phyloP scores from a whole-genome alignment of 2,888 invertebrate species.

The Polyploca ridens region DNA sequence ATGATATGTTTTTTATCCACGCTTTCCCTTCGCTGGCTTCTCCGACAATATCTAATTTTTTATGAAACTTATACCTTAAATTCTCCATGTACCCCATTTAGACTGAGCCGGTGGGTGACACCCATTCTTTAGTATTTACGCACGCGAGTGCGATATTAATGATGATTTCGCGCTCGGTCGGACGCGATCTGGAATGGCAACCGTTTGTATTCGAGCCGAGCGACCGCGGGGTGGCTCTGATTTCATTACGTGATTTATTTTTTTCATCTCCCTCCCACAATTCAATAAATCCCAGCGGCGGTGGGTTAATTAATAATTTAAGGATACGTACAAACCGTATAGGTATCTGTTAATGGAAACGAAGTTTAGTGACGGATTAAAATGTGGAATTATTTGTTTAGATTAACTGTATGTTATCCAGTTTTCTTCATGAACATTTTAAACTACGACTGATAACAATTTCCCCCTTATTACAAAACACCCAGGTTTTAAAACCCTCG shows the following conservation, averaged over 20 bases:
- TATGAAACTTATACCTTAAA: background rate
- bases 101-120: background rate
- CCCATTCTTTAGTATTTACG: constrained; percentile 41
- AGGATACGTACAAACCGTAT: constrained; percentile 44
- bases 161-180: constrained; percentile 70
- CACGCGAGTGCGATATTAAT: constrained; percentile 63
- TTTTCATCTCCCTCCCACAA: constrained; percentile 65
- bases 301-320: constrained; percentile 81
- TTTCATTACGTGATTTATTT: constrained; percentile 76
- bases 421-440: background rate
- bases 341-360: constrained; percentile 44
- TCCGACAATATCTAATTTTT: background rate
- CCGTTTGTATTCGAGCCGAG: constrained; percentile 60
- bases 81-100: background rate
- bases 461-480: too few relatives aligned
- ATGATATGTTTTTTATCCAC: background rate
- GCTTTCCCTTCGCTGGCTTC: background rate
- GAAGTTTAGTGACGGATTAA: constrained; percentile 43
- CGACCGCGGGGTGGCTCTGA: constrained; percentile 60
- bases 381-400: background rate
- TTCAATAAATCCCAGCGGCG: constrained; percentile 70
- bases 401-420: background rate
- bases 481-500: too few relatives aligned
- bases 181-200: constrained; percentile 53
- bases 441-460: too few relatives aligned